Evolutionary conservation across 2,113 vertebrate genomes (phyloP).

Genomic region (Myotis davidii): DNA sequence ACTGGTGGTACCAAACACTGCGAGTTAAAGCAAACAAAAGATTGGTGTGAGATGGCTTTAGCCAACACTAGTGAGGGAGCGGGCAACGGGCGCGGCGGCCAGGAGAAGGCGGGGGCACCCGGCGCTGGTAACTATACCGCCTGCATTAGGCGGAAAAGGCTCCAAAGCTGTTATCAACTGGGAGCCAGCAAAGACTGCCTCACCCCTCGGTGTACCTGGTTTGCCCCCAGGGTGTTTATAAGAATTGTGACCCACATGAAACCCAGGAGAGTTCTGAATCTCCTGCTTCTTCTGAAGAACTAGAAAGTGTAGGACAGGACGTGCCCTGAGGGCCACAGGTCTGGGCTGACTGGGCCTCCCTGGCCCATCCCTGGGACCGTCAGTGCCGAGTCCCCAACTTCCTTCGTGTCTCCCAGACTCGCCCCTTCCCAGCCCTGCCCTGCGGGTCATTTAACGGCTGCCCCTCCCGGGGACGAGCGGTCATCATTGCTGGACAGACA

Average conservation of each 20-base stretch:
- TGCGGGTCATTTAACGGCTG: background rate
- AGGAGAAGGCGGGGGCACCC: background rate
- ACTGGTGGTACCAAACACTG: background rate
- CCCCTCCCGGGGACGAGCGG: background rate
- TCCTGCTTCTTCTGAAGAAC: background rate
- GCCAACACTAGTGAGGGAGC: background rate
- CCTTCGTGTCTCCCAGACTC: background rate
- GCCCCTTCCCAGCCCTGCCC: background rate
- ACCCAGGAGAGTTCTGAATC: background rate
- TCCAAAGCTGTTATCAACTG: background rate
- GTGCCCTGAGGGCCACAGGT: background rate
- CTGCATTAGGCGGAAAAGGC: background rate
- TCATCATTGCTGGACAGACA: background rate
- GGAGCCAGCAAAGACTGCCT: background rate
- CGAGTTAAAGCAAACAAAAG: background rate
- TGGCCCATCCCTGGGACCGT: background rate
- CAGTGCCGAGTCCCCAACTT: background rate
- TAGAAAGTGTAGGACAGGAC: background rate
- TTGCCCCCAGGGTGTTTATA: background rate
- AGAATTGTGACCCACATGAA: background rate
- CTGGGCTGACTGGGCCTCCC: too few species aligned
- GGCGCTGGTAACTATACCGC: background rate
- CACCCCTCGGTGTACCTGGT: background rate
- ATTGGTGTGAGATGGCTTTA: background rate
- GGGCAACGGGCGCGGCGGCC: background rate